phyloP scores from a whole-genome alignment of 2,113 vertebrate species.

The Murina feae region DNA sequence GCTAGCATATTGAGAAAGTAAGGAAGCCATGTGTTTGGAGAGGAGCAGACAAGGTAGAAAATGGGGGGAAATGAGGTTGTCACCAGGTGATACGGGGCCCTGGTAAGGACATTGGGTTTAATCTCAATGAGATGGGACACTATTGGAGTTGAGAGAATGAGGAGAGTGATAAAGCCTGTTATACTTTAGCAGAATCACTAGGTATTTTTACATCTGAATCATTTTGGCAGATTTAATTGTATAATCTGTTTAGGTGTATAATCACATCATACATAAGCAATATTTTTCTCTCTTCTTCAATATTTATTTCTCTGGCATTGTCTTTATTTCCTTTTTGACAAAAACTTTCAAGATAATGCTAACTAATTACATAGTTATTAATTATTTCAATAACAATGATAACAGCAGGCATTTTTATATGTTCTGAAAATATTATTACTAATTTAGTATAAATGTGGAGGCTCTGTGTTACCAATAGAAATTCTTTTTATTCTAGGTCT shows the following conservation, averaged over 20 bases:
- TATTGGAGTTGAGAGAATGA: background rate
- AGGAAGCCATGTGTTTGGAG: background rate
- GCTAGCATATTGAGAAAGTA: background rate
- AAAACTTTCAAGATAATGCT: conserved; percentile 37
- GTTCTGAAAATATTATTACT: conserved; percentile 29
- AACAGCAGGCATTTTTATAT: background rate
- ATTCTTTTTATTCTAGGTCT: conserved; percentile 35
- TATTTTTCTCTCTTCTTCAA: background rate
- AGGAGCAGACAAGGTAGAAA: background rate
- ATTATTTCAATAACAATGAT: background rate
- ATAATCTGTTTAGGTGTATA: background rate
- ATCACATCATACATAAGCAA: background rate
- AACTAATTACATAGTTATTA: conserved; percentile 46
- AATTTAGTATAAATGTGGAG: conserved; percentile 37
- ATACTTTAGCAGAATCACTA: background rate
- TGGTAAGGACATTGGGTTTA: background rate
- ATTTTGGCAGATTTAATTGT: conserved; percentile 2
- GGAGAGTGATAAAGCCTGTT: background rate
- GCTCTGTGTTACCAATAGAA: background rate
- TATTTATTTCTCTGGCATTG: background rate
- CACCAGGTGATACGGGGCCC: background rate
- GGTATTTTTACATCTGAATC: background rate
- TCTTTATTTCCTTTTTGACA: conserved; percentile 2
- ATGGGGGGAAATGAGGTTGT: background rate
- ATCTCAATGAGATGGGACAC: background rate